phyloP scores from a whole-genome alignment of 2,888 invertebrate genomes.

The Tetragonula carbonaria region DNA sequence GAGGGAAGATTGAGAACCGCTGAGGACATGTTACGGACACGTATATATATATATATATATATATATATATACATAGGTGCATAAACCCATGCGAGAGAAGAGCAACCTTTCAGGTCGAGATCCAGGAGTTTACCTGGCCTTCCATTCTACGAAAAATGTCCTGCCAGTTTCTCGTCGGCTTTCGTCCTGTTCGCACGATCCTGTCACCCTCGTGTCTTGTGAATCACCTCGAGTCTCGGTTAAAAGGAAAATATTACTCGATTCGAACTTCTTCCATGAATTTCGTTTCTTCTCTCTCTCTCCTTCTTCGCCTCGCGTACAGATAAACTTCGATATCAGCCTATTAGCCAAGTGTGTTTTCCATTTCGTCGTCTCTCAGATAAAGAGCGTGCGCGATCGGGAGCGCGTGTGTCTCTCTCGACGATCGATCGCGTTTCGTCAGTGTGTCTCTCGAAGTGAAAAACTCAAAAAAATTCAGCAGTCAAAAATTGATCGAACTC shows the following conservation, averaged over 20 bases:
- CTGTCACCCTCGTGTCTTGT: not conserved
- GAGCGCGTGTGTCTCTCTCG: conserved; percentile 6
- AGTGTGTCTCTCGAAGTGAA: not conserved
- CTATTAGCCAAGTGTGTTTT: conserved; percentile 47
- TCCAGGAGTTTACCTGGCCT: conserved; percentile 56
- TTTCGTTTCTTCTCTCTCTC: not conserved
- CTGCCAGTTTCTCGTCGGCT: conserved; percentile 57
- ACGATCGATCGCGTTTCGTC: not conserved
- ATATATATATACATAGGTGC: conserved; percentile 28
- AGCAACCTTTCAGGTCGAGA: conserved; percentile 47
- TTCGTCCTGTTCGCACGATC: conserved; percentile 44
- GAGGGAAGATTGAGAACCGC: conserved; percentile 46
- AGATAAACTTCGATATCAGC: conserved; percentile 56
- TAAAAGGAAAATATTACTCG: not conserved
- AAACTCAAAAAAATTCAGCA: conserved; percentile 15
- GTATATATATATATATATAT: conserved; percentile 2
- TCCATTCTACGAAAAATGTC: conserved; percentile 54
- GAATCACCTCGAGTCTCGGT: too few relatives aligned
- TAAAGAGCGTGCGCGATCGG: conserved; percentile 16
- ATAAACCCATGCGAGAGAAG: conserved; percentile 30
- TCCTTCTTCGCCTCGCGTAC: not conserved
- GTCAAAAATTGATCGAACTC: too few relatives aligned
- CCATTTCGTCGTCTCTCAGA: conserved; percentile 40
- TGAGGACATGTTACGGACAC: conserved; percentile 23
- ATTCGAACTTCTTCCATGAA: conserved; percentile 7